Conservation (phyloP, 2,113 vertebrate species). For the Scomber colias region DNA sequence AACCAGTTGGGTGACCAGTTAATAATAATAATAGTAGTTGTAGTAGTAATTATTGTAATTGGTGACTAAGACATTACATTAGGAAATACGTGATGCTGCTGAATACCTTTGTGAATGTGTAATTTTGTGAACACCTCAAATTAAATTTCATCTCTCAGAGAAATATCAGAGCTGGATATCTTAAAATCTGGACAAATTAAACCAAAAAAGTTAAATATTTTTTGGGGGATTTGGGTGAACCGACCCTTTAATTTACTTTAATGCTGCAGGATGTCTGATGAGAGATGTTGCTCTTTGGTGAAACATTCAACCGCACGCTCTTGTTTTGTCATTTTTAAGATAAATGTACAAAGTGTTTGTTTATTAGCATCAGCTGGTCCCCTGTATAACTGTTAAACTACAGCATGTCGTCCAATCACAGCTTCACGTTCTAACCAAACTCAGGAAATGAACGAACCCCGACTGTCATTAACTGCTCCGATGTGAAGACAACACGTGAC, state of each 20-base stretch:
- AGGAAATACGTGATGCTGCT: neutral
- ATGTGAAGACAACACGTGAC: constrained; percentile 60
- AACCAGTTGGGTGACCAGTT: too few relatives aligned
- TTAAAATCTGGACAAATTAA: neutral
- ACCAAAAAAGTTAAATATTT: too few relatives aligned
- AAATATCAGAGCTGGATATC: neutral
- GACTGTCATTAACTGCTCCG: constrained; percentile 40
- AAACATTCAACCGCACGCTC: neutral
- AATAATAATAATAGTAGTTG: too few relatives aligned
- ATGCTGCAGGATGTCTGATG: neutral
- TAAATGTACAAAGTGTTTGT: neutral
- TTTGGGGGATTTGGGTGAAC: neutral
- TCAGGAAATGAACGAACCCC: constrained; percentile 1
- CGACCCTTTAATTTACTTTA: neutral
- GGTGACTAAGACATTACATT: neutral
- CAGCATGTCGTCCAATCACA: constrained; percentile 1
- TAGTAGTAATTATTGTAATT: too few relatives aligned
- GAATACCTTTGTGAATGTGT: too few relatives aligned
- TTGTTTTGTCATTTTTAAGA: neutral
- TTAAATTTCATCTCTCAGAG: too few relatives aligned
- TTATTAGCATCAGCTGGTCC: neutral
- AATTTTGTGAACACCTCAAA: neutral
- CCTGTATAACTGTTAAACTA: neutral
- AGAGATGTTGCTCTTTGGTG: neutral
- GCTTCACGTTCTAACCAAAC: constrained; percentile 4